Base-by-base conservation (phyloP, 2,797 vertebrate genomes). In the Mycteria americana region DNA sequence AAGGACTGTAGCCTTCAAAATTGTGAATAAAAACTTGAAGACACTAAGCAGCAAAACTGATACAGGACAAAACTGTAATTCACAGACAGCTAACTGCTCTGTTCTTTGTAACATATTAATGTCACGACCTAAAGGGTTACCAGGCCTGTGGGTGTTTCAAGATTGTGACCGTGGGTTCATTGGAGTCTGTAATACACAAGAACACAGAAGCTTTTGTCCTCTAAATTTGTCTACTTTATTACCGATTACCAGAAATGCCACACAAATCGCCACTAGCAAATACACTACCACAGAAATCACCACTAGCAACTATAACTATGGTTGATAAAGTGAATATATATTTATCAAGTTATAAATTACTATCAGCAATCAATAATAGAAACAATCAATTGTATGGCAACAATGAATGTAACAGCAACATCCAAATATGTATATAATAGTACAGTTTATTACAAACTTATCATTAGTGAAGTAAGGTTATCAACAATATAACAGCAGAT, bases 81-180 rank as follows among this genome's bases (percentile, higher is more conserved):
- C 18, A 64, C n/a, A 53, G 24, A 43, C 5, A 76, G 13, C 16
- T 64, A 70, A 73, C 10, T 56, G 6, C 17, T 85, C 13, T 35
- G 12, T 45, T 68, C n/a, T 60, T 69, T 59, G 6, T 60, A 19
- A 28, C 7, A 33, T 63, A 50, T 60, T 43, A 37, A 7, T 43
- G 37, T 56, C 21, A 48, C 2, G 2, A 62, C 13, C 24, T 37
- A 57, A 48, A 67, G 10, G 1, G 10, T 28, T 75, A n/a, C 7
- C 10, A 1, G 3, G 12, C 11, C 37, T 31, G 10, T 28, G 46
- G 3, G 2, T 62, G 4, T 70, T 83, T 50, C 14, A 31, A 31
- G 51, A 46, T 17, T 21, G 5, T 51, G 15, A 51, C 13, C 0
- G 0, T 56, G 51, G 7, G 13, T 82, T 91, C 3, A 0, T 17